Evolutionary conservation across 2,797 vertebrate genomes (phyloP).

Genomic region (Pipistrellus pipistrellus): DNA sequence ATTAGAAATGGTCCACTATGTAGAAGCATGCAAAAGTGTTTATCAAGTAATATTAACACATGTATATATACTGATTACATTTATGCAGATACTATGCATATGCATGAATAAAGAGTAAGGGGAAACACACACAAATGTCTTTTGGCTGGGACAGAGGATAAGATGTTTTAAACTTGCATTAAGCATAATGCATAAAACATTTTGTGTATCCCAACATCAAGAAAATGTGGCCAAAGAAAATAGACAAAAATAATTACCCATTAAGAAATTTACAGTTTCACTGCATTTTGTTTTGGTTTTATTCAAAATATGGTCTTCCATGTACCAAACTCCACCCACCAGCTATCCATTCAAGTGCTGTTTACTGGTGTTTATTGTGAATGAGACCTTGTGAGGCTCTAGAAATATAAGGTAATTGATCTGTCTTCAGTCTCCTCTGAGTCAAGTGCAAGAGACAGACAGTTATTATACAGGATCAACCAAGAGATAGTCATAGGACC

Average conservation of each 20-base stretch:
- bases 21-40: conserved; percentile 46
- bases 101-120: neutral
- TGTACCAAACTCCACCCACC: neutral
- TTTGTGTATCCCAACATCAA: neutral
- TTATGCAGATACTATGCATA: conserved; percentile 48
- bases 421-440: neutral
- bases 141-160: neutral
- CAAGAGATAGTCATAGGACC: neutral
- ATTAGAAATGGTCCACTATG: neutral
- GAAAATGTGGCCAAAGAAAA: conserved; percentile 51
- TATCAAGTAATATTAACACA: conserved; percentile 67
- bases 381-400: neutral
- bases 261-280: neutral
- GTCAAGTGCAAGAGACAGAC: neutral
- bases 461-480: neutral
- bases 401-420: neutral
- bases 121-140: conserved; percentile 5
- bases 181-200: neutral
- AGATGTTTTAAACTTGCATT: neutral
- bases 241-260: conserved; percentile 45
- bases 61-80: conserved; percentile 43
- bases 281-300: neutral
- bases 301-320: conserved; percentile 40
- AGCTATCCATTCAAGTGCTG: neutral
- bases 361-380: neutral